Evolutionary conservation across 2,113 vertebrate genomes (phyloP), one percentile per base, ranked within the genome.

Genomic region (Albula goreensis): DNA sequence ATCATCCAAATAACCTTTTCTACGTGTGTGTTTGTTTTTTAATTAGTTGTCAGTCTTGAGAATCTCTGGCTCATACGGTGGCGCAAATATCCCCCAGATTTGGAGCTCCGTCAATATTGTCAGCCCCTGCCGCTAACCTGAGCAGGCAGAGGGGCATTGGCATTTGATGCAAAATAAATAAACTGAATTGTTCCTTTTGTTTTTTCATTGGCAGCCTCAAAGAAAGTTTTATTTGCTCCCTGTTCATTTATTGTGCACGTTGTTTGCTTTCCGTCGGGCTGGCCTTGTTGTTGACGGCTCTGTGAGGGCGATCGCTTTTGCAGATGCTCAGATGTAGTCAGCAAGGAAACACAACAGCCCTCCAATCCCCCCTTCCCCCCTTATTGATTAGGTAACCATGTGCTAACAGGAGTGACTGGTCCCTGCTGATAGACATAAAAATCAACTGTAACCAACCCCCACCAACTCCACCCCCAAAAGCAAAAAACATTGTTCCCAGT

Each of bases 111-210:
- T 95, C 94, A 93, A 95, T 95, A 95, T 95, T 95, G 92, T 93
- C 93, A 91, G 90, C 92, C 90, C 92, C 93, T 86, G 92, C 87
- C 88, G 90, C 94, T 94, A 94, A 94, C 94, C 95, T 94, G 93
- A 91, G 89, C 91, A 50, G 3, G 85, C 78, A 49, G 41, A 85
- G 94, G 94, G 94, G 92, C 93, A 91, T 90, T 95, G 94, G 94
- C 93, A 94, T 96, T 95, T 95, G 91, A 92, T 94, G 92, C 94
- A 94, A 94, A 94, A 94, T 94, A 95, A 95, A 96, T 94, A 95
- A 91, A 94, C 93, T 92, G 94, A 96, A 96, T 95, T 96, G 94
- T 95, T 93, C 91, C 93, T 95, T 94, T 93, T 95, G 93, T 95
- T 94, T 95, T 95, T 91, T 90, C 91, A 90, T 89, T 81, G 78